Evolutionary conservation across 2,113 vertebrate genomes (phyloP).

Genomic region (Chloropsis hardwickii): DNA sequence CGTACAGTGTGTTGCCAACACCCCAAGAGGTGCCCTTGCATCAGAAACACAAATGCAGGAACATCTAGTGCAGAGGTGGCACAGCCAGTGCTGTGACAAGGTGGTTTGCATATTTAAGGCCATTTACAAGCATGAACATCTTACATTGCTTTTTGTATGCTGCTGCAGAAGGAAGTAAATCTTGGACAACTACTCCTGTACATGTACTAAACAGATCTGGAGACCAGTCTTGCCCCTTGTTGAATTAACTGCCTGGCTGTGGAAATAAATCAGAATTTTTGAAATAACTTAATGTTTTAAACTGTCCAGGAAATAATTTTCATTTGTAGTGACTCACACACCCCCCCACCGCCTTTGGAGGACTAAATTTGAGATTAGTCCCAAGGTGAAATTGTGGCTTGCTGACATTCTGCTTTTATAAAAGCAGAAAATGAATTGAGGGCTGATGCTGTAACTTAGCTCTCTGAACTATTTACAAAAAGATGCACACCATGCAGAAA

Average conservation of each 20-base stretch:
- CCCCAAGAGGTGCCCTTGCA: neutral
- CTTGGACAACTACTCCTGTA: neutral
- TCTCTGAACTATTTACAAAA: neutral
- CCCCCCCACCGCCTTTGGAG: fast-evolving
- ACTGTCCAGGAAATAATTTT: neutral
- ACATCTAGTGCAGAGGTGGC: neutral
- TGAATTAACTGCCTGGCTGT: neutral
- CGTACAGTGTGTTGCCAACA: fast-evolving
- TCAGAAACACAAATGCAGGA: neutral
- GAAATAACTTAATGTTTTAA: neutral
- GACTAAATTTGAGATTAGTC: neutral
- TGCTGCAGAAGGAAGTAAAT: neutral
- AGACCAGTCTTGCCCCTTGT: neutral
- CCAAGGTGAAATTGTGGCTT: neutral
- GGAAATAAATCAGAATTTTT: neutral
- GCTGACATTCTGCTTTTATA: neutral
- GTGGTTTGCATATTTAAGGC: neutral
- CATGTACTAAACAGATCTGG: neutral
- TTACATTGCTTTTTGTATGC: neutral
- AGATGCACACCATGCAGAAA: neutral
- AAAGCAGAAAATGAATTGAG: neutral
- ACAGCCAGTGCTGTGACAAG: neutral
- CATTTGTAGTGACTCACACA: neutral
- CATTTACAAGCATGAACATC: neutral
- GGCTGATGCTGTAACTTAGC: neutral